Evolutionary conservation across 2,113 vertebrate species (phyloP).

Genomic region (Sakesphorus luctuosus): DNA sequence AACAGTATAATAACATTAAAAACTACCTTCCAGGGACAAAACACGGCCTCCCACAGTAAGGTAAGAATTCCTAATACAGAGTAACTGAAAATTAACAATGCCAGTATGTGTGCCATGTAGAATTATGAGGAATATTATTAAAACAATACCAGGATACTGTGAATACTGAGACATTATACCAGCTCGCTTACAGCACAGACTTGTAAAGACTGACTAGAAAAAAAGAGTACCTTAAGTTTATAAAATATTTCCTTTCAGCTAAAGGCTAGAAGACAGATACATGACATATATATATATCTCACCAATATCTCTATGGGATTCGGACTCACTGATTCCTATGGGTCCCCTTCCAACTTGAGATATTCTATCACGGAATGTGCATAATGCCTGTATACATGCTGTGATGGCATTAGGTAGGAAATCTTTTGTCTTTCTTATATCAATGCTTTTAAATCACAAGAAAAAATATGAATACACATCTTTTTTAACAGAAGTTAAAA

Average conservation of each 20-base stretch:
- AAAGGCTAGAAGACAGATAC: not conserved
- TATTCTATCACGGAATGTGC: not conserved
- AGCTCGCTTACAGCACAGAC: not conserved
- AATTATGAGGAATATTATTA: not conserved
- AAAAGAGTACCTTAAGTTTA: not conserved
- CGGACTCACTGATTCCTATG: not conserved
- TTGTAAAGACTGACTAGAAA: not conserved
- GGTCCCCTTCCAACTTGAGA: not conserved
- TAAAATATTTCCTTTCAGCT: not conserved
- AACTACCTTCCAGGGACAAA: not conserved
- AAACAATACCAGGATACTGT: not conserved
- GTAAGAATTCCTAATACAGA: not conserved
- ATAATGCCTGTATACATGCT: not conserved
- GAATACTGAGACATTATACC: not conserved
- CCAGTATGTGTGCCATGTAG: not conserved
- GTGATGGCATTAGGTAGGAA: not conserved
- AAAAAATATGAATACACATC: not conserved
- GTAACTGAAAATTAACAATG: not conserved
- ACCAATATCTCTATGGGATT: not conserved
- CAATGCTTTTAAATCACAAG: not conserved
- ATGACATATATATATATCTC: not conserved
- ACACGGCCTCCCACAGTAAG: not conserved
- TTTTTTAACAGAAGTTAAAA: not conserved
- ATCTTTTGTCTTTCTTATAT: not conserved
- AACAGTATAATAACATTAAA: not conserved